A percentile compares a stretch with the other conserved stretches of the same genome.
Evolutionary conservation across 2,888 invertebrate species (phyloP).

Genomic region (Diarsia dahlii): DNA sequence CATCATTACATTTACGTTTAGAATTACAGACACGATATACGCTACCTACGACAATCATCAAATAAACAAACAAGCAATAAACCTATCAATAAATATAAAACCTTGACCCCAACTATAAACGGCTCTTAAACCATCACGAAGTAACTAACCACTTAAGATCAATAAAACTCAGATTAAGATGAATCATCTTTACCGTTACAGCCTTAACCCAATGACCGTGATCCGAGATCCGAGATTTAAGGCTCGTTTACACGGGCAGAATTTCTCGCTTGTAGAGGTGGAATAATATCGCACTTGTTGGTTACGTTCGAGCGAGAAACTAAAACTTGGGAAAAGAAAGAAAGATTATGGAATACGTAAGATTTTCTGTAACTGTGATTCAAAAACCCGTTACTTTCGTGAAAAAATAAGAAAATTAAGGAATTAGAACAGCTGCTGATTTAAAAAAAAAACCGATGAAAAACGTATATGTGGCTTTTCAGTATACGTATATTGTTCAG

Average conservation of each 20-base stretch:
- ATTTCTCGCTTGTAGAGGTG: background rate
- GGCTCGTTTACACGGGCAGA: conserved; percentile 11
- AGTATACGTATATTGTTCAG: too few relatives aligned
- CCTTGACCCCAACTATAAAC: conserved; percentile 24
- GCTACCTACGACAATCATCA: background rate
- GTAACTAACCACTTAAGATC: conserved; percentile 39
- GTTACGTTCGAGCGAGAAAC: background rate
- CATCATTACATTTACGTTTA: background rate
- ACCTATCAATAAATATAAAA: conserved; percentile 25
- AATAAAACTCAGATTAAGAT: conserved; percentile 38
- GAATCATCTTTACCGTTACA: conserved; percentile 52
- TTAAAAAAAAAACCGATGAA: too few relatives aligned
- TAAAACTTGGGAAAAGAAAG: background rate
- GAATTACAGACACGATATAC: background rate
- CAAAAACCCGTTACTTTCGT: background rate
- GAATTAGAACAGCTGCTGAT: too few relatives aligned
- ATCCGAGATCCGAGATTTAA: conserved; percentile 43
- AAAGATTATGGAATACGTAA: too few relatives aligned
- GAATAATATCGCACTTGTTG: background rate
- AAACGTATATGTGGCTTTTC: too few relatives aligned
- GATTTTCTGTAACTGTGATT: background rate
- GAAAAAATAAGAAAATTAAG: too few relatives aligned
- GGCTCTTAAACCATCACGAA: conserved; percentile 48
- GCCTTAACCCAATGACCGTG: conserved; percentile 69
- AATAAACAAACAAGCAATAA: conserved; percentile 26